Evolutionary conservation across 1,140 invertebrate genomes (phyloP).

Genomic region (Lepidurus packardi): DNA sequence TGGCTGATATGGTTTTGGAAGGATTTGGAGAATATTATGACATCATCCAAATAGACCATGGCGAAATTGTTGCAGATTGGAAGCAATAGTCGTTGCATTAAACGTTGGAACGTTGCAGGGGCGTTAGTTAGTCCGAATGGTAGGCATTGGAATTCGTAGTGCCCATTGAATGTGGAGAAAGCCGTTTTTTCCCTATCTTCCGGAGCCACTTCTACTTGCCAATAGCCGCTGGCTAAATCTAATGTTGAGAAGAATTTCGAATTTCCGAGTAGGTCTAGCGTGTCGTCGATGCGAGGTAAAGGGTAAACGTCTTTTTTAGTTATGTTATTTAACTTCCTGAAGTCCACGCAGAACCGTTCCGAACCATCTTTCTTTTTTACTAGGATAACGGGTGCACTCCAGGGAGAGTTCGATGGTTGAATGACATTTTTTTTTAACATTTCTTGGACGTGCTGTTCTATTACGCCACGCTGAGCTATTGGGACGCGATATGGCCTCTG

Average conservation of each 20-base stretch:
- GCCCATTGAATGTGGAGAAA: constrained; percentile 44
- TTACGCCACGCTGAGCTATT: background rate
- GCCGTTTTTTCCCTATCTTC: constrained; percentile 44
- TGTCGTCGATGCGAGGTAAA: constrained; percentile 48
- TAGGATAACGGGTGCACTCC: constrained; percentile 30
- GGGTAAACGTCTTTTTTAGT: constrained; percentile 49
- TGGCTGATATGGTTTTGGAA: constrained; percentile 40
- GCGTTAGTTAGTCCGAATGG: constrained; percentile 45
- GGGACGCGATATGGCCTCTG: constrained; percentile 11
- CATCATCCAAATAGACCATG: constrained; percentile 51
- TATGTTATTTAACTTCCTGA: constrained; percentile 42
- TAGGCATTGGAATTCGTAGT: constrained; percentile 42
- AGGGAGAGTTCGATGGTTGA: constrained; percentile 35
- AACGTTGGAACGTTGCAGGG: constrained; percentile 43
- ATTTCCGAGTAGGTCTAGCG: constrained; percentile 46
- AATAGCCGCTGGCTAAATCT: constrained; percentile 48
- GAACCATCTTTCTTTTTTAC: constrained; percentile 33
- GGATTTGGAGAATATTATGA: constrained; percentile 46
- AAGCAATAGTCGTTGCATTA: constrained; percentile 43
- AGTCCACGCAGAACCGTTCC: constrained; percentile 34
- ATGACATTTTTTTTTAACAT: background rate
- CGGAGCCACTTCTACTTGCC: constrained; percentile 47
- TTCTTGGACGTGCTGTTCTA: background rate
- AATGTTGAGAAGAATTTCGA: constrained; percentile 46
- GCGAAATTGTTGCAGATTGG: constrained; percentile 39